phyloP scores from a whole-genome alignment of 2,797 vertebrate genomes.

The Hippoglossus hippoglossus region DNA sequence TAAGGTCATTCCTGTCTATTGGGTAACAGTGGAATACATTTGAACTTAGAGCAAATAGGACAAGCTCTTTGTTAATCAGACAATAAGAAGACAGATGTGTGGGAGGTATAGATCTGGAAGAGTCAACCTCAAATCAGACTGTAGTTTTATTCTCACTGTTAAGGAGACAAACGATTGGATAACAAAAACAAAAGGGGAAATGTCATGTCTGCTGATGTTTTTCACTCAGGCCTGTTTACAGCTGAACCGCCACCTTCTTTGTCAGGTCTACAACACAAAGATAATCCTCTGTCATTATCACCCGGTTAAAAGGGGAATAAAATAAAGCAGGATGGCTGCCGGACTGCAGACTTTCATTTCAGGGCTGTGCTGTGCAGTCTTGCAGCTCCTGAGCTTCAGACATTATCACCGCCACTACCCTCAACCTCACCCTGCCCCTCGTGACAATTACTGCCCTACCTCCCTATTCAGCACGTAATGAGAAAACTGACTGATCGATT shows the following conservation, averaged over 20 bases:
- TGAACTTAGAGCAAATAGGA: slow-evolving; percentile 40
- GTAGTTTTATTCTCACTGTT: slow-evolving; percentile 26
- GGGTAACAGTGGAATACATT: slow-evolving; percentile 62
- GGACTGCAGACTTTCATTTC: slow-evolving; percentile 73
- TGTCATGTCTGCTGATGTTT: slow-evolving; percentile 8
- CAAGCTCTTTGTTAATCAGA: slow-evolving; percentile 34
- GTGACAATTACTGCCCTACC: slow-evolving; percentile 84
- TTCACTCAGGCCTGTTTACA: slow-evolving; percentile 30
- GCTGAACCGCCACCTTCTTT: slow-evolving; percentile 32
- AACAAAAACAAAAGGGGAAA: slow-evolving; percentile 9
- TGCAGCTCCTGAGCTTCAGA: slow-evolving; percentile 77
- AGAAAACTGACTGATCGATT: slow-evolving; percentile 87
- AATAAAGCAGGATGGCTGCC: slow-evolving; percentile 68
- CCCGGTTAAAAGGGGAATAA: slow-evolving; percentile 72
- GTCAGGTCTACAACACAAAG: slow-evolving; percentile 53
- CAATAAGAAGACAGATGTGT: slow-evolving; percentile 40
- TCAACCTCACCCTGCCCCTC: slow-evolving; percentile 82
- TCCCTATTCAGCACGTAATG: slow-evolving; percentile 84
- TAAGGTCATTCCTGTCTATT: slow-evolving; percentile 64
- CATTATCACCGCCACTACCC: slow-evolving; percentile 80
- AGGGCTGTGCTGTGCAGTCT: slow-evolving; percentile 69
- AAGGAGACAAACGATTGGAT: slow-evolving; percentile 1
- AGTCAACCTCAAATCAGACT: slow-evolving; percentile 18
- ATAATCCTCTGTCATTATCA: slow-evolving; percentile 66
- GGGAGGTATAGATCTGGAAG: slow-evolving; percentile 31